Evolutionary conservation across 2,797 vertebrate genomes (phyloP).

Genomic region (Octomys mimax): DNA sequence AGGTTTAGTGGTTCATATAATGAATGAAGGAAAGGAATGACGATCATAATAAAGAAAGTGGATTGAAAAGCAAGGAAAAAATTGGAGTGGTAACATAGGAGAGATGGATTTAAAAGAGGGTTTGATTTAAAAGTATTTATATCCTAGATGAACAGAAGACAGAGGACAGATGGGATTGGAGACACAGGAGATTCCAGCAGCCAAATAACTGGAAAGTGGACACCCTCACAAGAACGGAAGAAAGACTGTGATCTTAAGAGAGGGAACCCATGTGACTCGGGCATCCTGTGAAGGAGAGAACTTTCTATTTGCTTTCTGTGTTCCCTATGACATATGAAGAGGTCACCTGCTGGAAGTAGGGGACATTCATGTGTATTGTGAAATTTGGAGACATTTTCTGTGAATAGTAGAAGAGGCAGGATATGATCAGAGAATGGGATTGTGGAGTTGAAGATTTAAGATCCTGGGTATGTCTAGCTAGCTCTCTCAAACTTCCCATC

Average conservation of each 20-base stretch:
- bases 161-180: not conserved
- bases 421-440: not conserved
- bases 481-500: conserved; percentile 15
- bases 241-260: not conserved
- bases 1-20: not conserved
- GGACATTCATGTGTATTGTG: not conserved
- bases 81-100: not conserved
- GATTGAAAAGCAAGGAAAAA: not conserved
- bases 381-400: not conserved
- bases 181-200: not conserved
- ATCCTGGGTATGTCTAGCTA: not conserved
- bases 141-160: conserved; percentile 11
- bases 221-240: not conserved
- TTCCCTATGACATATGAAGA: not conserved
- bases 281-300: not conserved
- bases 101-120: not conserved
- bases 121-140: conserved; percentile 13
- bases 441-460: conserved; percentile 5
- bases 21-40: not conserved
- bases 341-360: not conserved
- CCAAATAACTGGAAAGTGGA: not conserved
- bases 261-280: not conserved
- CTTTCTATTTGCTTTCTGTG: not conserved
- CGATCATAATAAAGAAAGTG: not conserved
- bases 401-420: not conserved